A percentile compares a stretch with the other conserved stretches of the same genome.
phyloP scores from a whole-genome alignment of 1,140 invertebrate species.

The Phymastichus coffea region DNA sequence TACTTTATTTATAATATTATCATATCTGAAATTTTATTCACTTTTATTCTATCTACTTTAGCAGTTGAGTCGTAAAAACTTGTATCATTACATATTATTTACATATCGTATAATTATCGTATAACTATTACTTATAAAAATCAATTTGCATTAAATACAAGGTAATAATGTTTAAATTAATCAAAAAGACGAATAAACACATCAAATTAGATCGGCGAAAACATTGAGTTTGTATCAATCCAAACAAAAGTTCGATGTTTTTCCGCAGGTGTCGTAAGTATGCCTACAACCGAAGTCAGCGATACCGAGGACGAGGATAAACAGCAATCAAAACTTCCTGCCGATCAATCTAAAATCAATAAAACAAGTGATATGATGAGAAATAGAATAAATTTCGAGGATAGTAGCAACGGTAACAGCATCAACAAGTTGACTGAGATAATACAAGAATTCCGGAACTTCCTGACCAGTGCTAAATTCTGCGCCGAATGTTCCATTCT shows the following conservation, averaged over 20 bases:
- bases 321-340: neutral
- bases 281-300: conserved; percentile 18
- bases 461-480: conserved; percentile 25
- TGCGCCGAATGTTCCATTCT: conserved; percentile 31
- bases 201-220: too few relatives aligned
- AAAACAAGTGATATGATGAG: neutral
- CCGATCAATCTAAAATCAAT: conserved; percentile 10
- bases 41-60: neutral
- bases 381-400: neutral
- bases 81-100: too few relatives aligned
- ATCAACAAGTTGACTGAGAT: conserved; percentile 27
- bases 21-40: neutral
- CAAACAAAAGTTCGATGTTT: too few relatives aligned
- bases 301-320: conserved; percentile 25
- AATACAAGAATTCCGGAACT: conserved; percentile 34
- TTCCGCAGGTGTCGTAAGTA: conserved; percentile 8
- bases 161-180: too few relatives aligned
- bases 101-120: too few relatives aligned
- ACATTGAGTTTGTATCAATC: too few relatives aligned
- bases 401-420: conserved; percentile 2
- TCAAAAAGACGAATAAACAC: too few relatives aligned
- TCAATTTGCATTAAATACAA: too few relatives aligned
- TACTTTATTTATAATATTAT: neutral
- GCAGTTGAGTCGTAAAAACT: too few relatives aligned
- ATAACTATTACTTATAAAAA: too few relatives aligned